Evolutionary conservation across 2,113 vertebrate genomes (phyloP).

Genomic region (Cnemophilus loriae): DNA sequence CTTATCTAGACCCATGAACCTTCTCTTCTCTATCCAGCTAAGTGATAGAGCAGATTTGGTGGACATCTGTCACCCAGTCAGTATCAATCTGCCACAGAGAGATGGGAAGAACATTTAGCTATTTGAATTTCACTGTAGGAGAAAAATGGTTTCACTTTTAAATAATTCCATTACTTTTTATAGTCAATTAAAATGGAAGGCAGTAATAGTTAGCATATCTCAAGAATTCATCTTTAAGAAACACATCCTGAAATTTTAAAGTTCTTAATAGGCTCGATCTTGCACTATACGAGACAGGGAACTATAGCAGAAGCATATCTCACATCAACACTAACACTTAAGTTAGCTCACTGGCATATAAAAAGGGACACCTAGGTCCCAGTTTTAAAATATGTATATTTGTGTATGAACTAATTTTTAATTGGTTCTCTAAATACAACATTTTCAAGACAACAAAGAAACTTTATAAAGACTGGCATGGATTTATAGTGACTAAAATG

Average conservation of each 20-base stretch:
- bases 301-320: background rate
- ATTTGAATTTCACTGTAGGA: background rate
- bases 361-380: background rate
- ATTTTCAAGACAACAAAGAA: background rate
- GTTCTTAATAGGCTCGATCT: background rate
- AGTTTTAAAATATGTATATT: background rate
- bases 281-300: background rate
- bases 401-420: background rate
- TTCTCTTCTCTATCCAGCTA: background rate
- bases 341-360: background rate
- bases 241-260: background rate
- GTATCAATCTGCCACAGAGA: background rate
- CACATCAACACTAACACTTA: background rate
- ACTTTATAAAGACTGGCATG: background rate
- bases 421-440: background rate
- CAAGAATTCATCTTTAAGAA: background rate
- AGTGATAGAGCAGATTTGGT: background rate
- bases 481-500: background rate
- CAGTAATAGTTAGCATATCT: background rate
- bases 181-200: background rate
- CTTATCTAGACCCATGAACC: rapidly evolving
- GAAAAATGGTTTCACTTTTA: background rate
- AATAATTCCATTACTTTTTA: constrained; percentile 4
- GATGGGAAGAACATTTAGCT: background rate
- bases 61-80: background rate